Base-by-base conservation (phyloP, 2,113 vertebrate genomes). In the Eonycteris spelaea region DNA sequence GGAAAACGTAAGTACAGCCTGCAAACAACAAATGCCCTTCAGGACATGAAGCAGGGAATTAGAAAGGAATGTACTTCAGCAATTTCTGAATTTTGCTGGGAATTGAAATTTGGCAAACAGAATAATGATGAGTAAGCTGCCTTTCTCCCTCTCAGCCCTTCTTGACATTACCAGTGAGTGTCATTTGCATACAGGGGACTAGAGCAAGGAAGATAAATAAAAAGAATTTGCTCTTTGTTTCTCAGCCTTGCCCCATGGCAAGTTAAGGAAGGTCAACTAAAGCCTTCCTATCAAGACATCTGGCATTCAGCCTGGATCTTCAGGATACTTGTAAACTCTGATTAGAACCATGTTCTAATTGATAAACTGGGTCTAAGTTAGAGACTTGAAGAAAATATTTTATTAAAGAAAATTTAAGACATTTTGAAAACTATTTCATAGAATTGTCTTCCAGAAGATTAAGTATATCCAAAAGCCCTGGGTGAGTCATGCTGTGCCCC, bases 341-440 rank as follows among this genome's bases (percentile, higher is more conserved):
- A 94, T 0, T 10, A 22, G 18, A 85, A 53, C 61, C 24, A 45
- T 30, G 67, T 22, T 57, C 55, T 24, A 7, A 65, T 26, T 92
- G 43, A 94, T 67, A 67, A 57, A 68, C 53, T 4, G 3, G 30
- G 16, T 79, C 11, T 71, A 87, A 59, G 35, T 43, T 24, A 90
- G 48, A 73, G 21, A 73, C 18, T 8, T 57, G 30, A 38, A 86
- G 65, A 1, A 91, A 91, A 67, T 33, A 48, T 13, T 45, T 92
- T 48, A 45, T 53, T 24, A 8, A 28, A 43, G 43, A 61, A 8
- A 75, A 67, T 71, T 94, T 30, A 82, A 55, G 57, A 30, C 30
- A 95, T 95, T 90, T 75, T 35, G 65, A 94, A 95, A 77, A 71
- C 80, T 40, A 35, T 70, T 74, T 94, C 38, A n/a, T 59, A 77